Base-by-base conservation (phyloP, 2,113 vertebrate species). In the Coregonus clupeaformis region DNA sequence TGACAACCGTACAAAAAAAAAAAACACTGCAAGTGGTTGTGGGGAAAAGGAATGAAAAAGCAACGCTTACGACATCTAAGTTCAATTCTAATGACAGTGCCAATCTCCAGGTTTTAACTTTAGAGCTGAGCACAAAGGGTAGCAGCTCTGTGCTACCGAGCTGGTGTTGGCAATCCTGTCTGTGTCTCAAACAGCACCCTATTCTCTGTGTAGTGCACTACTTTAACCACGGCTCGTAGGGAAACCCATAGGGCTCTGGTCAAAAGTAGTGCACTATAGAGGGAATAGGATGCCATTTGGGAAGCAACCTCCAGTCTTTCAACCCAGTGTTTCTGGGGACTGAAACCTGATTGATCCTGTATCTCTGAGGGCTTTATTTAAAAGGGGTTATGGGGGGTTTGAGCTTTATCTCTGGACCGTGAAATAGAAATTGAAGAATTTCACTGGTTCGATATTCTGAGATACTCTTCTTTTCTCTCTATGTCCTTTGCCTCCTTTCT, bases 391-490 rank as follows among this genome's bases (percentile, higher is more conserved):
- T 62, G 14, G 25, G 14, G 62, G 12, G 24, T 11, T 63, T 60
- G 32, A n/a, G 69, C 69, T 71, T 59, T 69, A 81, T 78, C 76
- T 79, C 78, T 71, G 77, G 60, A 81, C 69, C 72, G 74, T 85
- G 80, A 81, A 80, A 86, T 87, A 80, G 82, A 78, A 77, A 80
- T 65, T 64, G 66, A 78, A 77, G 83, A 77, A 76, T 80, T 81
- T 77, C 69, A 83, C 77, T 80, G 74, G 68, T 76, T 69, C 6
- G 9, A 3, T 20, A 59, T 27, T 30, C 27, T 66, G 27, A 6
- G n/a, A 52, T 55, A 45, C 32, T 30, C 14, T 27, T 13, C 16
- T 27, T 25, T 29, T 22, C 36, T 73, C 22, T 65, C 25, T 9
- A n/a, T 24, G 45, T 30, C 18, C 62, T 69, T 29, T 47, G 20